phyloP scores from a whole-genome alignment of 2,113 vertebrate species.

The Upupa epops region DNA sequence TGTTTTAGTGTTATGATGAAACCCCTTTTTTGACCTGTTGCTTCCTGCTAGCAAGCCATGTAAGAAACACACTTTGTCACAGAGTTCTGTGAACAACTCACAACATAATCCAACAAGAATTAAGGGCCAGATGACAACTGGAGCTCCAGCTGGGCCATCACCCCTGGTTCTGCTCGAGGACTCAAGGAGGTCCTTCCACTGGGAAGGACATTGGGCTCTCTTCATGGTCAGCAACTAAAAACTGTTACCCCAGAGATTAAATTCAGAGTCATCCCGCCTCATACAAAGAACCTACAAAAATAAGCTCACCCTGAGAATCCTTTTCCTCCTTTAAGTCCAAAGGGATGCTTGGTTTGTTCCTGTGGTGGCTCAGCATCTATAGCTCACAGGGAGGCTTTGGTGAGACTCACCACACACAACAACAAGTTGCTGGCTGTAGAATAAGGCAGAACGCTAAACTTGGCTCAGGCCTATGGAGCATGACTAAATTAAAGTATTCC shows the following conservation, averaged over 20 bases:
- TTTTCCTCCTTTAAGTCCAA: neutral
- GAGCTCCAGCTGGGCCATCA: neutral
- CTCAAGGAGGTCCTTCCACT: neutral
- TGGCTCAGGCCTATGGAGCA: neutral
- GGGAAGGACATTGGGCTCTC: neutral
- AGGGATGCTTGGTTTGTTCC: neutral
- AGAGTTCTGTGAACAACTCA: neutral
- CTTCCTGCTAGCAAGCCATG: neutral
- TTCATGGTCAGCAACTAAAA: neutral
- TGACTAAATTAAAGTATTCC: neutral
- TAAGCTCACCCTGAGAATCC: rapidly evolving
- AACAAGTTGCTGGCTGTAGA: neutral
- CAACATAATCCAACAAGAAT: neutral
- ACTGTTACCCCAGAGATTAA: neutral
- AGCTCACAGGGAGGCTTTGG: neutral
- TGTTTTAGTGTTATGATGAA: neutral
- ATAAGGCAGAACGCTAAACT: neutral
- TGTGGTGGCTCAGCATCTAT: neutral
- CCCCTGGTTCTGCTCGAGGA: neutral
- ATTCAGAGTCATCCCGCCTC: neutral
- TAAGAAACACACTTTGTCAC: neutral
- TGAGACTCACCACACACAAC: neutral
- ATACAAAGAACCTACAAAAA: neutral
- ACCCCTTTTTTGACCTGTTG: neutral
- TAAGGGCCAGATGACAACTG: neutral